A percentile compares a stretch with the other conserved stretches of the same genome.
Evolutionary conservation across 2,888 invertebrate genomes (phyloP).

Genomic region (Drosophila prolongata): DNA sequence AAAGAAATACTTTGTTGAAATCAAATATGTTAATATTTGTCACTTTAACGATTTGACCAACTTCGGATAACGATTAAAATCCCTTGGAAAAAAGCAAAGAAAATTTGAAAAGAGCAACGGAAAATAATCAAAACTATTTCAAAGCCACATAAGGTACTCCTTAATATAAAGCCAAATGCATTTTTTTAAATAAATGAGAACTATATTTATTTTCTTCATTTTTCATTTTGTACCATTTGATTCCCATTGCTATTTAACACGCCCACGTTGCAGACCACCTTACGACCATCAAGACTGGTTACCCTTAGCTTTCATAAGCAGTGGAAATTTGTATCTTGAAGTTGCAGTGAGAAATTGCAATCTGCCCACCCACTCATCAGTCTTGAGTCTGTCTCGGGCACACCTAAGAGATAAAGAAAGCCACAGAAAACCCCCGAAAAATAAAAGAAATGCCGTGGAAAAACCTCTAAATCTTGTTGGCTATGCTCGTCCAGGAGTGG

Average conservation of each 20-base stretch:
- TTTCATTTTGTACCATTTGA: not conserved
- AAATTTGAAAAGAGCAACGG: too few species aligned
- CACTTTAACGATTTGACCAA: too few species aligned
- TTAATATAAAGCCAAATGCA: too few species aligned
- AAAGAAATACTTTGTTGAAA: too few species aligned
- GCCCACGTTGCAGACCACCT: not conserved
- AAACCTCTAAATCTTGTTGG: conserved; percentile 64
- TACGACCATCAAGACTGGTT: conserved; percentile 14
- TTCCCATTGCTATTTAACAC: not conserved
- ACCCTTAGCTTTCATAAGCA: conserved; percentile 33
- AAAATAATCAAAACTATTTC: too few species aligned
- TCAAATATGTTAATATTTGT: too few species aligned
- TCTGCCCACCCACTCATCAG: conserved; percentile 36
- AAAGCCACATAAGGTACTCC: too few species aligned
- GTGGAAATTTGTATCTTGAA: conserved; percentile 7
- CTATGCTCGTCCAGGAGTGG: conserved; percentile 23
- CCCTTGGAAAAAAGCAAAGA: too few species aligned
- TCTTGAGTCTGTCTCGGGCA: conserved; percentile 34
- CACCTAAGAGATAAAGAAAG: conserved; percentile 41
- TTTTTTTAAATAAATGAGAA: too few species aligned
- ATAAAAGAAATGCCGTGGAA: conserved; percentile 34
- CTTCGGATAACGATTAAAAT: too few species aligned
- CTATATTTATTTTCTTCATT: not conserved
- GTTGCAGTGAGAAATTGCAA: conserved; percentile 24
- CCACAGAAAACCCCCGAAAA: conserved; percentile 33